Base-by-base conservation (phyloP, 1,140 invertebrate genomes). In the Augochlora pura region DNA sequence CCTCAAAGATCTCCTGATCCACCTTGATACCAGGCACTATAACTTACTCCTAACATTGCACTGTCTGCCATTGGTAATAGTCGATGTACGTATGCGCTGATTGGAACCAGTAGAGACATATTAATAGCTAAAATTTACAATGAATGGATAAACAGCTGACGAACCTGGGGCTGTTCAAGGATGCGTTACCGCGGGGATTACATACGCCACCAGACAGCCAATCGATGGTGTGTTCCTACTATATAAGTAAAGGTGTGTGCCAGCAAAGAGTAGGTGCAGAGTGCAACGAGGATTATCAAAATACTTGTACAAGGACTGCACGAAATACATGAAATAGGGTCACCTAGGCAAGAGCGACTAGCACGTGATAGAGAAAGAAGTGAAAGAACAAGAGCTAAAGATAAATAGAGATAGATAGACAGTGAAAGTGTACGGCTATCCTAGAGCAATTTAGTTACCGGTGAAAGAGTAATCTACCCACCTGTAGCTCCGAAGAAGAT, bases 401-500 rank as follows among this genome's bases (percentile, higher is more conserved):
- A 65, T 16, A 52, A 18, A 52, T 18, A 52, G 49, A 52, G 14
- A 18, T n/a, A 39, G 25, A 39, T 46, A 60, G 68, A 52, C 16
- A 75, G 23, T 42, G 65, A 67, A 49, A 62, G 65, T 21, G 76
- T 57, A n/a, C 7, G 9, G 7, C 21, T 57, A 68, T 42, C 68
- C 68, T 72, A 74, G 77, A 79, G 70, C 69, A 54, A 69, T 59
- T 76, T 32, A 18, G 49, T 46, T 67, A 81, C 23, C 63, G 27
- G 42, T 10, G 38, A 39, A 68, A 77, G n/a, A n/a, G 1, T 42
- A 59, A 80, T 83, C 77, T 89, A 92, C 91, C 90, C 91, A 92
- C 91, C 91, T 92, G 91, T 87, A 91, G 86, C 70, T 92, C 91
- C 66, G 90, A 89, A 72, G 91, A 89, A 87, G 91, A 90, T 87